A percentile compares a stretch with the other conserved stretches of the same genome.
Conservation (phyloP, 2,113 vertebrate genomes). For the Propithecus coquereli region DNA sequence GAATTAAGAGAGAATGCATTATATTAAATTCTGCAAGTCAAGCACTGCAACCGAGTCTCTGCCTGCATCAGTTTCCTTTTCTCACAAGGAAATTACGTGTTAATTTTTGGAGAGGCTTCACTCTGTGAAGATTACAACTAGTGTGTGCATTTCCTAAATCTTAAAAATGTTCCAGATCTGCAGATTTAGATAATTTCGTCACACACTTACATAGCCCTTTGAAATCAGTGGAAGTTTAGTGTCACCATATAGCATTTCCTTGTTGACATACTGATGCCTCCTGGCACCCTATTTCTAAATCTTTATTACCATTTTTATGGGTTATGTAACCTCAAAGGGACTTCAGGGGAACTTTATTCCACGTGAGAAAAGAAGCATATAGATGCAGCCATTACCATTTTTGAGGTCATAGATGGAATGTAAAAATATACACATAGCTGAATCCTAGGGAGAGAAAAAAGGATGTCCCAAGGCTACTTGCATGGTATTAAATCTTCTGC, state of each 20-base stretch:
- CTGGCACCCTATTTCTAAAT: background rate
- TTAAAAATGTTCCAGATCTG: background rate
- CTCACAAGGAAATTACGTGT: background rate
- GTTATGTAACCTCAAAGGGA: background rate
- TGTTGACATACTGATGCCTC: background rate
- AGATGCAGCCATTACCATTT: conserved; percentile 34
- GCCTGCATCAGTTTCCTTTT: background rate
- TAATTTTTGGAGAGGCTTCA: background rate
- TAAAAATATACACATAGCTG: background rate
- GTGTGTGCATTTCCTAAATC: background rate
- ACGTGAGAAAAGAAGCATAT: background rate
- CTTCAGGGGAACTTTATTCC: conserved; percentile 21
- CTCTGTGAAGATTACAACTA: background rate
- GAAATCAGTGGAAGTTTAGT: background rate
- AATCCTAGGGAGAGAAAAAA: conserved; percentile 19
- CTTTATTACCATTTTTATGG: conserved; percentile 35
- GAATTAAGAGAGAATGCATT: background rate
- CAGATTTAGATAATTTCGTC: background rate
- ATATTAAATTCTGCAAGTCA: background rate
- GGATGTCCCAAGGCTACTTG: background rate
- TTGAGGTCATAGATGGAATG: background rate
- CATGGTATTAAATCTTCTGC: background rate
- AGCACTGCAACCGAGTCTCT: background rate
- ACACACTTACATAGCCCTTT: background rate
- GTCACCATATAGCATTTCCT: background rate